These are phyloP conservation scores for Sparus aurata DNA, from an alignment of 2,797 vertebrate species.

Conservation along the genomic window DNA sequence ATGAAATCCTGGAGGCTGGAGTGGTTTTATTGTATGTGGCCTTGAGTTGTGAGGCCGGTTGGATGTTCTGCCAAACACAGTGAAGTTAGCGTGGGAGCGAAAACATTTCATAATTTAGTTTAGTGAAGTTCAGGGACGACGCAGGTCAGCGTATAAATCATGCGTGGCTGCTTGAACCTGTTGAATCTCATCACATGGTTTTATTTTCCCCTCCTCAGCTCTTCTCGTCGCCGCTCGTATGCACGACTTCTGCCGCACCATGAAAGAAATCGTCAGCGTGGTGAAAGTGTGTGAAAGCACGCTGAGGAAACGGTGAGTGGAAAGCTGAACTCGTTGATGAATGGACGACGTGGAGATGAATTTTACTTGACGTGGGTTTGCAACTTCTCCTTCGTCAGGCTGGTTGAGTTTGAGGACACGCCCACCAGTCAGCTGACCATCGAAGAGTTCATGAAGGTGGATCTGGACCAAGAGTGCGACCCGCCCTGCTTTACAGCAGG, in stretches of 20 bases:
- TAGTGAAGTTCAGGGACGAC: neutral
- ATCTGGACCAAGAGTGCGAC: constrained; percentile 95
- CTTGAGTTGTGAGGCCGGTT: no score
- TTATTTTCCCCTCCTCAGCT: constrained; percentile 80
- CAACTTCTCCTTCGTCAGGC: constrained; percentile 76
- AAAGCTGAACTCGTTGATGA: neutral
- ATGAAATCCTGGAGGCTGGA: no score
- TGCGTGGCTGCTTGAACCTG: neutral
- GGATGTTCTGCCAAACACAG: no score
- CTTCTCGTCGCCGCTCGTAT: constrained; percentile 95
- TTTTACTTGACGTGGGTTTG: neutral
- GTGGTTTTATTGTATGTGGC: no score
- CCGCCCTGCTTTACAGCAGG: constrained; percentile 94
- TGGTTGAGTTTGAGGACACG: constrained; percentile 96
- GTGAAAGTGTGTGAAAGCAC: constrained; percentile 98
- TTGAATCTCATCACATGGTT: neutral
- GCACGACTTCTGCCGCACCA: constrained; percentile 94
- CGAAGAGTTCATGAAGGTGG: constrained; percentile 95
- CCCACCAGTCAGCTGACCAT: constrained; percentile 97
- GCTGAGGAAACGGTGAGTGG: constrained; percentile 91
- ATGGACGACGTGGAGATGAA: no score
- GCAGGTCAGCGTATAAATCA: neutral
- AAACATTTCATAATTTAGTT: no score
- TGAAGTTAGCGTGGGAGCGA: neutral
- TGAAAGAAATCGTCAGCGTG: constrained; percentile 93